phyloP scores from a whole-genome alignment of 2,888 invertebrate species.

The Oscheius sp. region DNA sequence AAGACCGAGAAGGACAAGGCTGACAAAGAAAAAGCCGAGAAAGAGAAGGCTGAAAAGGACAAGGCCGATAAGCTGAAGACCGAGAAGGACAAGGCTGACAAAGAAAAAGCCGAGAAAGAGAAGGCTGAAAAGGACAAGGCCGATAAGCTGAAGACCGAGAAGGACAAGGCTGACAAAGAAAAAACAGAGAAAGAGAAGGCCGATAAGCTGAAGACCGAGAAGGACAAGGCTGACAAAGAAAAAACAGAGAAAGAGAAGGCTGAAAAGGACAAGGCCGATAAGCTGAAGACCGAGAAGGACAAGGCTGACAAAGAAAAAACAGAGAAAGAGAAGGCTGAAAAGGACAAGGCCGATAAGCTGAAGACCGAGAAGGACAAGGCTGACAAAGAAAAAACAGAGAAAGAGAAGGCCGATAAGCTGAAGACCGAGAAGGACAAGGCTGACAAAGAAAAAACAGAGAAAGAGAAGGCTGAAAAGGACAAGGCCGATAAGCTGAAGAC shows the following conservation, averaged over 20 bases:
- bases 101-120: neutral
- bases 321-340: conserved; percentile 15
- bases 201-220: conserved; percentile 18
- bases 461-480: conserved; percentile 1
- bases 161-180: neutral
- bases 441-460: conserved; percentile 5
- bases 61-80: conserved; percentile 8
- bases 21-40: conserved; percentile 14
- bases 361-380: neutral
- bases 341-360: conserved; percentile 12
- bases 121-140: conserved; percentile 14
- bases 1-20: conserved; percentile 19
- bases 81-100: conserved; percentile 22
- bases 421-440: conserved; percentile 7
- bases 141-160: conserved; percentile 4
- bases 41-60: conserved; percentile 1
- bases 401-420: conserved; percentile 11
- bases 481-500: conserved; percentile 21
- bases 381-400: neutral
- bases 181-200: conserved; percentile 13
- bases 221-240: neutral
- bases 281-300: conserved; percentile 6
- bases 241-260: neutral
- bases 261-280: conserved; percentile 14
- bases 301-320: neutral